These are phyloP conservation scores for Cygnus atratus DNA, from an alignment of 2,113 vertebrate genomes.

Conservation along the genomic window DNA sequence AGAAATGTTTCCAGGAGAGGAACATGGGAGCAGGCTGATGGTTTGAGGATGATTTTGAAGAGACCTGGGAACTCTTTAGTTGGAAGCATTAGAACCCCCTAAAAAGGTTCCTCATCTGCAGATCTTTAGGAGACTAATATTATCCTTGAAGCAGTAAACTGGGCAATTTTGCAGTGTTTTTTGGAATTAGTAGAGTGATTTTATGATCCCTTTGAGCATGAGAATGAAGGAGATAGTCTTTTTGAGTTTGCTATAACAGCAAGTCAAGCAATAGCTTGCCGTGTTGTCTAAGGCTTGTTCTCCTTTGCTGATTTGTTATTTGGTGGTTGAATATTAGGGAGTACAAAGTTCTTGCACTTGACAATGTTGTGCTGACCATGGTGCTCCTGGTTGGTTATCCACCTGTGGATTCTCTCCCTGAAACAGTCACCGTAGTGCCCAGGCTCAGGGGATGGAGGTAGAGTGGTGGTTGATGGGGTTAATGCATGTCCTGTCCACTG, in stretches of 20 bases:
- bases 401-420: not conserved
- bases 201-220: not conserved
- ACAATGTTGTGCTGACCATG: not conserved
- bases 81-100: not conserved
- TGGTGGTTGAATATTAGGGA: not conserved
- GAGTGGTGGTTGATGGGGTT: no score
- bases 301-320: not conserved
- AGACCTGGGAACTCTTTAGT: not conserved
- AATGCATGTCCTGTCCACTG: not conserved
- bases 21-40: not conserved
- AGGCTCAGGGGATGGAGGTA: not conserved
- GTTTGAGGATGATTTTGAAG: not conserved
- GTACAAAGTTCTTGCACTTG: not conserved
- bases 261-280: not conserved
- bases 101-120: not conserved
- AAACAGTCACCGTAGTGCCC: accelerated
- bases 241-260: not conserved
- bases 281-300: not conserved
- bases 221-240: not conserved
- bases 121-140: not conserved
- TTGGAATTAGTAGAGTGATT: not conserved
- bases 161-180: not conserved
- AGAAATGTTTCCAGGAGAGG: not conserved
- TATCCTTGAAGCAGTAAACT: not conserved
- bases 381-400: not conserved